Conservation (phyloP, 2,797 vertebrate genomes). For the Merluccius polli region DNA sequence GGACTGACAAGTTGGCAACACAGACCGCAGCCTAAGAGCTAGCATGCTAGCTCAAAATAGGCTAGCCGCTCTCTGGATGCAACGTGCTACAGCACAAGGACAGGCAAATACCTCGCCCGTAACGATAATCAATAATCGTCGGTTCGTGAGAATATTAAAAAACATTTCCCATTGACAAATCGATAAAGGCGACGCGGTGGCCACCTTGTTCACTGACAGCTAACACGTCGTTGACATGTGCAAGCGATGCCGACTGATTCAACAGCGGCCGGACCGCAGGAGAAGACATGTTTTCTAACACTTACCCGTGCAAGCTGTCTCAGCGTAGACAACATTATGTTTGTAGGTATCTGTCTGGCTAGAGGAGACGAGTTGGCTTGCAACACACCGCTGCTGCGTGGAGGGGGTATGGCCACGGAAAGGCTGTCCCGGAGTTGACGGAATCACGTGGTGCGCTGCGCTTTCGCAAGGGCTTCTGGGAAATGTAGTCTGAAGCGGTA, state of each 20-base stretch:
- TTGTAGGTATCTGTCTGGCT: slow-evolving; percentile 41
- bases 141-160: background rate
- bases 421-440: slow-evolving; percentile 27
- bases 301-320: slow-evolving; percentile 69
- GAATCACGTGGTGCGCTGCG: slow-evolving; percentile 25
- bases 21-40: slow-evolving; percentile 4
- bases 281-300: background rate
- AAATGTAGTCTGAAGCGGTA: slow-evolving; percentile 37
- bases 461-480: slow-evolving; percentile 46
- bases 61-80: slow-evolving; percentile 3
- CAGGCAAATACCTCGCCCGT: background rate
- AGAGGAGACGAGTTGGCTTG: slow-evolving; percentile 12
- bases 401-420: slow-evolving; percentile 11
- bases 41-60: slow-evolving; percentile 33
- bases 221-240: no score
- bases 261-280: background rate
- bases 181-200: background rate
- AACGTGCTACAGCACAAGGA: background rate
- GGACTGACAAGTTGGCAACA: slow-evolving; percentile 23
- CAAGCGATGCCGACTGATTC: no score
- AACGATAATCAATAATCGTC: background rate
- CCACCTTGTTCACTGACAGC: background rate
- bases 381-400: slow-evolving; percentile 21
- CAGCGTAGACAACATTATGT: slow-evolving; percentile 69
- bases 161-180: background rate